Evolutionary conservation across 2,113 vertebrate species (phyloP).

Genomic region (Triplophysa tibetana): DNA sequence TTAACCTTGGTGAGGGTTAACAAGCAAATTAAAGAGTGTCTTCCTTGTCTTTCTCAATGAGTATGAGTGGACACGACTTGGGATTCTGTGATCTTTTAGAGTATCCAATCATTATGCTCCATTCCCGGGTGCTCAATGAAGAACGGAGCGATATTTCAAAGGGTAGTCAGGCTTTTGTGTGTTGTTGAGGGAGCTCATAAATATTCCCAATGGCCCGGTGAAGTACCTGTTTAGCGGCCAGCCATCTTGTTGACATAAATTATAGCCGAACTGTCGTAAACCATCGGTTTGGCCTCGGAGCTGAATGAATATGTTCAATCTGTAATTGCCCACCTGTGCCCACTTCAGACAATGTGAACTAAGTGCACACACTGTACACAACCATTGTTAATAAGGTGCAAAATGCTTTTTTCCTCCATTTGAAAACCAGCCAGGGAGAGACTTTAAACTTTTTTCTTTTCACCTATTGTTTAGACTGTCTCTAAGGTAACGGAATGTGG

Average conservation of each 20-base stretch:
- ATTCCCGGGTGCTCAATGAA: conserved; percentile 7
- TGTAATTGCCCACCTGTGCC: conserved; percentile 55
- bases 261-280: conserved; percentile 37
- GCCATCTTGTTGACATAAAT: conserved; percentile 53
- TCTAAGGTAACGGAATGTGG: conserved; percentile 1
- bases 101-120: conserved; percentile 20
- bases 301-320: conserved; percentile 47
- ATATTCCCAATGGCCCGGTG: conserved; percentile 48
- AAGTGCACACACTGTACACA: neutral
- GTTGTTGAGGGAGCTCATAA: conserved; percentile 50
- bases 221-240: conserved; percentile 47
- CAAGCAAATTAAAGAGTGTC: conserved; percentile 13
- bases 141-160: conserved; percentile 52
- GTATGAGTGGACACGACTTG: conserved; percentile 26
- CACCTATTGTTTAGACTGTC: neutral
- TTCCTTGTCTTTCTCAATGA: conserved; percentile 25
- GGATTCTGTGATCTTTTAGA: conserved; percentile 37
- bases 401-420: neutral
- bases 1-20: conserved; percentile 4
- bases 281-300: conserved; percentile 24
- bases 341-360: conserved; percentile 44
- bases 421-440: neutral
- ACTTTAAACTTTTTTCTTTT: neutral
- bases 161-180: conserved; percentile 26
- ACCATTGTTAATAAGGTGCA: neutral